Evolutionary conservation across 1,140 invertebrate genomes (phyloP).

Genomic region (Drosophila guanche): DNA sequence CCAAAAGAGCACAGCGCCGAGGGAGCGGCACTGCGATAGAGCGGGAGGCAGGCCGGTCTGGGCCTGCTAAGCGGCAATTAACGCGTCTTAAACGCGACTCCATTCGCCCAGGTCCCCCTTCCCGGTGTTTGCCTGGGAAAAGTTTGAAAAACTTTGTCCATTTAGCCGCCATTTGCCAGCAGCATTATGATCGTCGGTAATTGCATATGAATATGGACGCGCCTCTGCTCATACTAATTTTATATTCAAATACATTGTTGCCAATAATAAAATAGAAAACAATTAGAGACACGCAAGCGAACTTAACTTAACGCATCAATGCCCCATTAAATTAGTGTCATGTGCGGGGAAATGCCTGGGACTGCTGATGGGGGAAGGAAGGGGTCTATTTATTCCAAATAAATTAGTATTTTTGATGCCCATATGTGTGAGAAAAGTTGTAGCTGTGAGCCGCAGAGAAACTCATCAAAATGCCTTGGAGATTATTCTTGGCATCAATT

Average conservation of each 20-base stretch:
- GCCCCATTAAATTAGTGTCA: conserved; percentile 61
- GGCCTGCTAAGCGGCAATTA: conserved; percentile 74
- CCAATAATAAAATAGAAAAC: conserved; percentile 71
- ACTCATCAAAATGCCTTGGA: conserved; percentile 52
- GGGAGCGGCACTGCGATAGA: not conserved
- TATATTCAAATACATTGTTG: conserved; percentile 42
- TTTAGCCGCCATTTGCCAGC: conserved; percentile 48
- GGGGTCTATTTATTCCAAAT: conserved; percentile 26
- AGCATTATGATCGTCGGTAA: conserved; percentile 54
- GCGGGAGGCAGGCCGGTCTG: not conserved
- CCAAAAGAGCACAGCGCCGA: conserved; percentile 23
- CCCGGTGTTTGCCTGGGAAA: conserved; percentile 14
- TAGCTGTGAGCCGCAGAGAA: not conserved
- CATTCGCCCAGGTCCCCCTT: not conserved
- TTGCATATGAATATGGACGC: conserved; percentile 40
- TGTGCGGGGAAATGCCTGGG: conserved; percentile 38
- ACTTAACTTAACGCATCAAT: conserved; percentile 71
- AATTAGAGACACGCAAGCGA: conserved; percentile 70
- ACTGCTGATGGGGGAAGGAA: not conserved
- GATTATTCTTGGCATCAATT: no score
- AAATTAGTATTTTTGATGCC: conserved; percentile 52
- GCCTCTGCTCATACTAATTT: conserved; percentile 24
- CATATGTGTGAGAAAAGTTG: conserved; percentile 15
- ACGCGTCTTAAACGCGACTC: conserved; percentile 56
- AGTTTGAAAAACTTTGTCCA: conserved; percentile 43